Conservation (phyloP, 2,797 vertebrate species). For the Eulemur coronatus region DNA sequence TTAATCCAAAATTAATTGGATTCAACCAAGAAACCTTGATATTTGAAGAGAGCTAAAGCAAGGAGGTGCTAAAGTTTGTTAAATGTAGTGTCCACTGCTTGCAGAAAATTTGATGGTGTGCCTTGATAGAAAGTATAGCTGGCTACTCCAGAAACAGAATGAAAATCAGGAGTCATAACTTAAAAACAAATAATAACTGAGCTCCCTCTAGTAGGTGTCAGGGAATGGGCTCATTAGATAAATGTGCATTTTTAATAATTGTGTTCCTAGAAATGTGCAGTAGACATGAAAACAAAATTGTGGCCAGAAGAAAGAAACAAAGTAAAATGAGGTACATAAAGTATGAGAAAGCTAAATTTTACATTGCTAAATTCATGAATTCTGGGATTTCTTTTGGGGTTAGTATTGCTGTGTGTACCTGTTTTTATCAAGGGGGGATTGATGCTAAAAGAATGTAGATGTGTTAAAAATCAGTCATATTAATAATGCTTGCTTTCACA, state of each 20-base stretch:
- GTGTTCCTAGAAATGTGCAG: not conserved
- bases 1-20: not conserved
- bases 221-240: not conserved
- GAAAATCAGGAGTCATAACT: not conserved
- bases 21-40: not conserved
- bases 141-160: not conserved
- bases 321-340: not conserved
- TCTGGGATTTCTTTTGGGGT: not conserved
- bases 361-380: not conserved
- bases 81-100: not conserved
- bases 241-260: not conserved
- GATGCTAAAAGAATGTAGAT: not conserved
- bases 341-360: not conserved
- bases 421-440: not conserved
- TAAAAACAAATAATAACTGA: not conserved
- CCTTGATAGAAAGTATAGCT: not conserved
- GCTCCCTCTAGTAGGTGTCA: not conserved
- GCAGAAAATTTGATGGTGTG: not conserved
- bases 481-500: not conserved
- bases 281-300: not conserved
- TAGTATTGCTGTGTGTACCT: fast-evolving
- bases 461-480: not conserved
- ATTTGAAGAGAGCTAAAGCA: not conserved
- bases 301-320: not conserved
- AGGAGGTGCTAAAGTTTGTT: not conserved